phyloP scores from a whole-genome alignment of 2,113 vertebrate genomes.

The Panthera uncia region DNA sequence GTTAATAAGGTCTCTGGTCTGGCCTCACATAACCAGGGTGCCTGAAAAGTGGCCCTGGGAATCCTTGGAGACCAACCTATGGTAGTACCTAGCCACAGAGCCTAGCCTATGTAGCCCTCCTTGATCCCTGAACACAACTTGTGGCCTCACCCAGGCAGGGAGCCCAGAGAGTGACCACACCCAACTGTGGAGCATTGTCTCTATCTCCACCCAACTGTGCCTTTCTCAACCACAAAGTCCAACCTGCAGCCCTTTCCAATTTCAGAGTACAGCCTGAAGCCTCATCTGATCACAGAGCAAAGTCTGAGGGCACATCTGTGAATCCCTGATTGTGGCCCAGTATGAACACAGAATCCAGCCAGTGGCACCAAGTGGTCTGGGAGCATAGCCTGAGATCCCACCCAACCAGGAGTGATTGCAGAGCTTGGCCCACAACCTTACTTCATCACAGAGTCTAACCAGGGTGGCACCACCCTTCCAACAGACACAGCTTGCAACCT shows the following conservation, averaged over 20 bases:
- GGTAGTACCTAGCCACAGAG: background rate
- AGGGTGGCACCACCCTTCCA: background rate
- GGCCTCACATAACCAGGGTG: background rate
- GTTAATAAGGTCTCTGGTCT: background rate
- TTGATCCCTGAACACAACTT: background rate
- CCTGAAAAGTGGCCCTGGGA: background rate
- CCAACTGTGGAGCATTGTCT: background rate
- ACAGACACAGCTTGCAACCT: background rate
- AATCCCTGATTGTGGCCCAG: background rate
- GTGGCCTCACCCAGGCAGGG: background rate
- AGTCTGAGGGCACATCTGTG: background rate
- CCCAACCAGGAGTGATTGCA: background rate
- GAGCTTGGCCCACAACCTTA: background rate
- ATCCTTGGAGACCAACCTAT: background rate
- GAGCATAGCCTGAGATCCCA: background rate
- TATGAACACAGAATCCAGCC: background rate
- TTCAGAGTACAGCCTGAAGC: background rate
- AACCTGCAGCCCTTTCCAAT: background rate
- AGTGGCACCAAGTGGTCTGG: background rate
- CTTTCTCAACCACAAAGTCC: background rate
- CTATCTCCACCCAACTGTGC: background rate
- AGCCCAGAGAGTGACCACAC: background rate
- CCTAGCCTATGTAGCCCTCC: background rate
- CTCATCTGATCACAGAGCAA: background rate
- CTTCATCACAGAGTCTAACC: background rate